phyloP scores from a whole-genome alignment of 2,113 vertebrate species.

The Ageneiosus marmoratus region DNA sequence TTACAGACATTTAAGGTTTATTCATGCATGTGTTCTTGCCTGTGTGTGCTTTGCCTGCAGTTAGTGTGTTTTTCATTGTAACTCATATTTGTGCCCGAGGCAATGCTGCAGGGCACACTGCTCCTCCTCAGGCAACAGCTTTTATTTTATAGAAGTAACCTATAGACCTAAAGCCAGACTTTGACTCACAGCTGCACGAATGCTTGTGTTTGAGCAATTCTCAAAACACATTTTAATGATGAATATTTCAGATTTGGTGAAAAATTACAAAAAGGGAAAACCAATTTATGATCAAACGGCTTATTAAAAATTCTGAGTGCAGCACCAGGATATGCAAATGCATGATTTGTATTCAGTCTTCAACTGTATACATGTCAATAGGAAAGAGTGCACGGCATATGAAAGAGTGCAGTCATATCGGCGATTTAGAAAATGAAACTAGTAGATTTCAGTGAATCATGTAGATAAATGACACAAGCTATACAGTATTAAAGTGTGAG shows the following conservation, averaged over 20 bases:
- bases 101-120: not conserved
- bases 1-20: not conserved
- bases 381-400: not conserved
- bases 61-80: slow-evolving; percentile 2
- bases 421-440: slow-evolving; percentile 2
- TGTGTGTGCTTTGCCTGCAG: slow-evolving; percentile 2
- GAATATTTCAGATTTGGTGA: not conserved
- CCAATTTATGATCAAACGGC: not conserved
- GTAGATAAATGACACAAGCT: slow-evolving; percentile 9
- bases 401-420: not conserved
- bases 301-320: not conserved
- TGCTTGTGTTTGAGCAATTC: not conserved
- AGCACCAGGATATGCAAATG: not conserved
- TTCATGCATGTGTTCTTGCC: not conserved
- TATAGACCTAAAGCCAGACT: not conserved
- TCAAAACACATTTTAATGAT: not conserved
- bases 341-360: slow-evolving; percentile 2
- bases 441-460: slow-evolving; percentile 14
- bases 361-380: not conserved
- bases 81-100: not conserved
- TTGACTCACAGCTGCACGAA: not conserved
- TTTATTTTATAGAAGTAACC: slow-evolving; percentile 17
- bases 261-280: slow-evolving; percentile 1
- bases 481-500: slow-evolving; percentile 16
- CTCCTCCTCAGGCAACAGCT: slow-evolving; percentile 21